phyloP scores from a whole-genome alignment of 92 coral and sea anemone species.

The Actinostola sp. region DNA sequence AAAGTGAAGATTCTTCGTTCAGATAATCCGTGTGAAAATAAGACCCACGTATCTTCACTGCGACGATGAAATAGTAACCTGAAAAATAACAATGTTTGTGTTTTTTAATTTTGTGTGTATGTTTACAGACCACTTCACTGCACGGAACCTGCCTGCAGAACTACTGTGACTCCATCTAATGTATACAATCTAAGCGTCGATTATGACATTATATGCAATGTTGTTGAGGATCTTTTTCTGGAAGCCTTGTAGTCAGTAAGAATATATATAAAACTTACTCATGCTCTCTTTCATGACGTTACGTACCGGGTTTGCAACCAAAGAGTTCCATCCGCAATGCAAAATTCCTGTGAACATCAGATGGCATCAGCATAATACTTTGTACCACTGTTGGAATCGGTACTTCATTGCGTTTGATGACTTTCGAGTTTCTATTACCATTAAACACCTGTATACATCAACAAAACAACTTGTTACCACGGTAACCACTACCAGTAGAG shows the following conservation, averaged over 20 bases:
- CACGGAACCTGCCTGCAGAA: too few relatives aligned
- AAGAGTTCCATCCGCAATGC: conserved; percentile 64
- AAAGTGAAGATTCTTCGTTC: conserved; percentile 23
- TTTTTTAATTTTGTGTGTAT: too few relatives aligned
- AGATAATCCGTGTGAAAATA: conserved; percentile 44
- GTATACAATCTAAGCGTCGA: too few relatives aligned
- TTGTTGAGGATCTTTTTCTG: too few relatives aligned
- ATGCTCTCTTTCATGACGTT: not conserved
- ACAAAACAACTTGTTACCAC: not conserved
- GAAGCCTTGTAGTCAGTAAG: not conserved
- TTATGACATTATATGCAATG: conserved; percentile 1
- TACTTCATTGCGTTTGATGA: conserved; percentile 48
- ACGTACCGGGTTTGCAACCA: conserved; percentile 74
- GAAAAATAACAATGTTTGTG: too few relatives aligned
- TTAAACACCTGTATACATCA: conserved; percentile 32
- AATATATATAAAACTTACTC: not conserved
- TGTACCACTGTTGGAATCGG: conserved; percentile 55
- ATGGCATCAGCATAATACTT: conserved; percentile 58
- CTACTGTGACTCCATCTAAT: too few relatives aligned
- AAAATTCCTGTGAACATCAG: conserved; percentile 39
- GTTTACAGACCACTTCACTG: too few relatives aligned
- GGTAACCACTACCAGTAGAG: not conserved
- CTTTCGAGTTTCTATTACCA: conserved; percentile 56
- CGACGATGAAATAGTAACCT: conserved; percentile 64
- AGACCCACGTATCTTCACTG: conserved; percentile 47